These are phyloP conservation scores for Hipparchia semele DNA, from an alignment of 2,888 invertebrate genomes.

Conservation along the genomic window DNA sequence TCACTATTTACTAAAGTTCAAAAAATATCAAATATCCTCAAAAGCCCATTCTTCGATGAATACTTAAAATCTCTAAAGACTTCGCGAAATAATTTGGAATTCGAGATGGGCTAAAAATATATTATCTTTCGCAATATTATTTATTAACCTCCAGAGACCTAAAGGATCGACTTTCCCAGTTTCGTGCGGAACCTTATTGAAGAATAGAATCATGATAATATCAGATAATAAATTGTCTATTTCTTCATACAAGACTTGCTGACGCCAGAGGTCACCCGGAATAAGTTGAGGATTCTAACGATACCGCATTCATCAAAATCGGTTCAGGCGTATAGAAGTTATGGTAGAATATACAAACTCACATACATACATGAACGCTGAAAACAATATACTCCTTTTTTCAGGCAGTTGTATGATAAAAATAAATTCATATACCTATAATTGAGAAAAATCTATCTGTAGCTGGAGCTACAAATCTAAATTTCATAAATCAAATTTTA, in stretches of 20 bases:
- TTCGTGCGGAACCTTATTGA: neutral
- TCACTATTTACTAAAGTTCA: neutral
- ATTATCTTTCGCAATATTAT: slow-evolving; percentile 10
- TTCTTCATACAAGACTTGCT: neutral
- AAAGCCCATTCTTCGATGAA: neutral
- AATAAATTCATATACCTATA: neutral
- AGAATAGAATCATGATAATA: neutral
- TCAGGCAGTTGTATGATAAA: no score
- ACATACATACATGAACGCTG: no score
- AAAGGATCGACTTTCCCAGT: neutral
- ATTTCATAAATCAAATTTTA: neutral
- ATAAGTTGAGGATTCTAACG: no score
- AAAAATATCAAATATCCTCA: slow-evolving; percentile 7
- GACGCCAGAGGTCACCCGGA: neutral
- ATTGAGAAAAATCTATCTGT: no score
- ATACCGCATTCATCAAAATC: no score
- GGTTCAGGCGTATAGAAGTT: no score
- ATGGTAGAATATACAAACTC: no score
- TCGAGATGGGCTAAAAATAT: slow-evolving; percentile 8
- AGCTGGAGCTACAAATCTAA: no score
- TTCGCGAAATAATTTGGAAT: slow-evolving; percentile 12
- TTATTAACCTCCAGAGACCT: slow-evolving; percentile 15
- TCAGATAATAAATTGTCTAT: neutral
- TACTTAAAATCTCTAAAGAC: slow-evolving; percentile 12
- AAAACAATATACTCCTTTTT: no score